Conservation (phyloP, 2,888 invertebrate genomes). For the Galerucella calmariensis region DNA sequence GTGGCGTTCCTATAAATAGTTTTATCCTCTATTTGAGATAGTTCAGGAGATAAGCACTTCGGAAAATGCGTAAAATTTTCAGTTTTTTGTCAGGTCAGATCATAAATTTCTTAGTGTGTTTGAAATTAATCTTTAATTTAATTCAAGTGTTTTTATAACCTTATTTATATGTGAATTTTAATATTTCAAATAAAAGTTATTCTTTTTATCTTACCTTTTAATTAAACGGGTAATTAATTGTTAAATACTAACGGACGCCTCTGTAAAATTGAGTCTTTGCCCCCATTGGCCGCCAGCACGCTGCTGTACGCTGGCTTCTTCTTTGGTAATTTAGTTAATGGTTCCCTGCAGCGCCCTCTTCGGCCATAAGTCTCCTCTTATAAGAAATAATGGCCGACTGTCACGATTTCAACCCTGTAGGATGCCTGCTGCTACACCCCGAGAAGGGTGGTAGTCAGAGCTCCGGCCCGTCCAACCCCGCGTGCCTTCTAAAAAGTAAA, state of each 20-base stretch:
- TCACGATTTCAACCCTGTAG: slow-evolving; percentile 63
- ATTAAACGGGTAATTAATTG: background rate
- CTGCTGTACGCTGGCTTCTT: slow-evolving; percentile 46
- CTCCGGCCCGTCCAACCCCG: slow-evolving; percentile 37
- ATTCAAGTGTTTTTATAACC: too few species aligned
- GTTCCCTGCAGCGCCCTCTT: slow-evolving; percentile 64
- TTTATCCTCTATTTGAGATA: background rate
- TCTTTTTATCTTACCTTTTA: background rate
- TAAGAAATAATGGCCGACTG: slow-evolving; percentile 67
- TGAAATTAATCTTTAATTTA: too few species aligned
- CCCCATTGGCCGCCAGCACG: slow-evolving; percentile 59
- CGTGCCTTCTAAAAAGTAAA: slow-evolving; percentile 17
- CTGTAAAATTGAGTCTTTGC: slow-evolving; percentile 59
- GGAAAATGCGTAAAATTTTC: too few species aligned
- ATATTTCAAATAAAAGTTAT: background rate
- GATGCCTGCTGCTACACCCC: slow-evolving; percentile 55
- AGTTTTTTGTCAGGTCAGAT: too few species aligned
- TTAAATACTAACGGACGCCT: slow-evolving; percentile 7
- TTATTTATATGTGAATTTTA: background rate
- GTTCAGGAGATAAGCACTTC: too few species aligned
- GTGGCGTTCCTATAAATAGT: background rate
- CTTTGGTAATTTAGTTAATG: slow-evolving; percentile 67
- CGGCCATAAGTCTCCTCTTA: slow-evolving; percentile 63
- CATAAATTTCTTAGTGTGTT: too few species aligned
- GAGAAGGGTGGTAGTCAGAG: slow-evolving; percentile 35